phyloP scores from a whole-genome alignment of 2,113 vertebrate species.

The Rhinopithecus roxellana region DNA sequence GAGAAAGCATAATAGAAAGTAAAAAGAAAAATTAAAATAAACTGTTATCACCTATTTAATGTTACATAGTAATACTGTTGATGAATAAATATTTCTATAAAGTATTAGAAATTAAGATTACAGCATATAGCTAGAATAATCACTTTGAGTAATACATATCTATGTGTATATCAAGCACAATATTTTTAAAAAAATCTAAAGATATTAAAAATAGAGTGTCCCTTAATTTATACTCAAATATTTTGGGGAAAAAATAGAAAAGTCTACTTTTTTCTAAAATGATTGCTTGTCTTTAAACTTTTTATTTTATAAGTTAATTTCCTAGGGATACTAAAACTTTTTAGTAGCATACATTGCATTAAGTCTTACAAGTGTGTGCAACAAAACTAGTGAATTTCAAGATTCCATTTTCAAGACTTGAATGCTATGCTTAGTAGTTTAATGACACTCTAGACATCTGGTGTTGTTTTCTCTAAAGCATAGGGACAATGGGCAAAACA shows the following conservation, averaged over 20 bases:
- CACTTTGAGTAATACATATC: conserved; percentile 21
- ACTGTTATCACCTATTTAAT: conserved; percentile 49
- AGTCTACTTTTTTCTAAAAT: background rate
- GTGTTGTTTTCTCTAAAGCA: background rate
- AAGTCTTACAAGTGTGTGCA: background rate
- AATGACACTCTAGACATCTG: background rate
- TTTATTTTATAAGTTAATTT: background rate
- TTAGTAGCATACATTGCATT: background rate
- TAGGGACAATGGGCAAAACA: background rate
- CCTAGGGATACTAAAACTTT: background rate
- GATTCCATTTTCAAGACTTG: background rate
- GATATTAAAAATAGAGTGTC: background rate
- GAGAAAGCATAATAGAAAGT: background rate
- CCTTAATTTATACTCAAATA: background rate
- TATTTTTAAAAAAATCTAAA: background rate
- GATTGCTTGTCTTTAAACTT: background rate
- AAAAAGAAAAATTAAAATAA: background rate
- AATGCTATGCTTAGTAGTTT: background rate
- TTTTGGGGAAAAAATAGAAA: background rate
- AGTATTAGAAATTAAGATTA: conserved; percentile 40
- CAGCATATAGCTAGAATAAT: conserved; percentile 32
- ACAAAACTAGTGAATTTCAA: background rate
- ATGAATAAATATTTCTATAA: conserved; percentile 43
- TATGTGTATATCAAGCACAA: background rate
- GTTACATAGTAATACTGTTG: background rate